Evolutionary conservation across 2,888 invertebrate species (phyloP).

Genomic region (Drosophila multiciliata): DNA sequence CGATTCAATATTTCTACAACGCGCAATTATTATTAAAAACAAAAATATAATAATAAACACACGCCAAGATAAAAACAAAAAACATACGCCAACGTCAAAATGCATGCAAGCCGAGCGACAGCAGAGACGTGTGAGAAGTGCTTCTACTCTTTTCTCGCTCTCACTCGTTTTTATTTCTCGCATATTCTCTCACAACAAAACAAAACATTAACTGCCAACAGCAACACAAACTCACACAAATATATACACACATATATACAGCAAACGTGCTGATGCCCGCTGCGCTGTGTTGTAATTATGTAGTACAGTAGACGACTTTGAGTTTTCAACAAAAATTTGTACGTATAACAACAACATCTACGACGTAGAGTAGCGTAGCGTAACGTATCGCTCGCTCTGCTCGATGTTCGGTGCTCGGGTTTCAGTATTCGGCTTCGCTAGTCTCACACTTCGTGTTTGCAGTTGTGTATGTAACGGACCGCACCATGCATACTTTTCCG

Average conservation of each 20-base stretch:
- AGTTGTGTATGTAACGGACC: constrained; percentile 54
- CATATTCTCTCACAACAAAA: constrained; percentile 72
- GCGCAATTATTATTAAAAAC: constrained; percentile 56
- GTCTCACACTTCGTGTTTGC: constrained; percentile 38
- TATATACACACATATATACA: constrained; percentile 24
- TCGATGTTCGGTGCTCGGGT: constrained; percentile 1
- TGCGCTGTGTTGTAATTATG: constrained; percentile 70
- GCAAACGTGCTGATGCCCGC: constrained; percentile 58
- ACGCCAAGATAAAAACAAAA: constrained; percentile 17
- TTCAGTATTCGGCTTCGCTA: constrained; percentile 34
- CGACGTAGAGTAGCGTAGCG: constrained; percentile 40
- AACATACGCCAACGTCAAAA: constrained; percentile 53
- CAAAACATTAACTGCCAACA: constrained; percentile 71
- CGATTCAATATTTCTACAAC: constrained; percentile 52
- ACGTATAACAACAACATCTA: constrained; percentile 58
- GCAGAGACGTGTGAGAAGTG: constrained; percentile 19
- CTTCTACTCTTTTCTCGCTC: constrained; percentile 21
- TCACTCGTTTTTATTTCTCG: constrained; percentile 26
- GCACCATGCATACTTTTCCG: constrained; percentile 27
- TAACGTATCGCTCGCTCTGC: constrained; percentile 23
- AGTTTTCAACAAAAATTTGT: constrained; percentile 76
- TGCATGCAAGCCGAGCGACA: constrained; percentile 20
- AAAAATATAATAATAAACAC: constrained; percentile 1
- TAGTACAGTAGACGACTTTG: constrained; percentile 79
- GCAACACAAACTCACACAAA: constrained; percentile 27